A percentile compares a stretch with the other conserved stretches of the same genome.
Evolutionary conservation across 2,113 vertebrate species (phyloP).

Genomic region (Sylvicapra grimmia): DNA sequence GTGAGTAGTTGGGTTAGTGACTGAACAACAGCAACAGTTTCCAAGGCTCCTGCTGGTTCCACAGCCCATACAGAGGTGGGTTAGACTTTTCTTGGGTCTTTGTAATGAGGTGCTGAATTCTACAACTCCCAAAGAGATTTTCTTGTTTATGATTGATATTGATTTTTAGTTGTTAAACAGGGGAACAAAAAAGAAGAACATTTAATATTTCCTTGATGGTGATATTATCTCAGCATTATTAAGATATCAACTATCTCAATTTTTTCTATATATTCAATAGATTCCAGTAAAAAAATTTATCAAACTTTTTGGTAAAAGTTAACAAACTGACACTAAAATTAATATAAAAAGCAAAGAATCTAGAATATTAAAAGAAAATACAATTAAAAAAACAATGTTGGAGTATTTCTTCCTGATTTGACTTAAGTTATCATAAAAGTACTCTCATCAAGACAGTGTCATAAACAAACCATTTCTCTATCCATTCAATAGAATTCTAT

Average conservation of each 20-base stretch:
- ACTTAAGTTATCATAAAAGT: not conserved
- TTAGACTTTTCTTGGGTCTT: not conserved
- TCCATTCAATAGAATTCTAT: not conserved
- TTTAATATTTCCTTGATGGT: not conserved
- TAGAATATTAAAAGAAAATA: not conserved
- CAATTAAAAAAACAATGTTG: not conserved
- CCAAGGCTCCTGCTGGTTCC: not conserved
- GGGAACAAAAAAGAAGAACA: too few relatives aligned
- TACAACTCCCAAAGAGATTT: not conserved
- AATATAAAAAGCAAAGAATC: not conserved
- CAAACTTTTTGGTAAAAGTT: not conserved
- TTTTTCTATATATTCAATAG: too few relatives aligned
- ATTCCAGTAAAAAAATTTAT: not conserved
- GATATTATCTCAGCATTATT: not conserved
- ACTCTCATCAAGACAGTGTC: not conserved
- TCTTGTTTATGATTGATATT: not conserved
- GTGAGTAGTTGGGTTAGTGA: not conserved
- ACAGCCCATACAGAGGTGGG: not conserved
- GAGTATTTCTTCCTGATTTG: not conserved
- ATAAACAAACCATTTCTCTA: not conserved
- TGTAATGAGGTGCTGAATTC: not conserved
- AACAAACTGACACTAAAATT: not conserved
- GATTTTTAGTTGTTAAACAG: not conserved
- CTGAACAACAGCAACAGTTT: not conserved
- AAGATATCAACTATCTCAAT: not conserved